phyloP scores from a whole-genome alignment of 2,888 invertebrate species.

The Papilio demoleus region DNA sequence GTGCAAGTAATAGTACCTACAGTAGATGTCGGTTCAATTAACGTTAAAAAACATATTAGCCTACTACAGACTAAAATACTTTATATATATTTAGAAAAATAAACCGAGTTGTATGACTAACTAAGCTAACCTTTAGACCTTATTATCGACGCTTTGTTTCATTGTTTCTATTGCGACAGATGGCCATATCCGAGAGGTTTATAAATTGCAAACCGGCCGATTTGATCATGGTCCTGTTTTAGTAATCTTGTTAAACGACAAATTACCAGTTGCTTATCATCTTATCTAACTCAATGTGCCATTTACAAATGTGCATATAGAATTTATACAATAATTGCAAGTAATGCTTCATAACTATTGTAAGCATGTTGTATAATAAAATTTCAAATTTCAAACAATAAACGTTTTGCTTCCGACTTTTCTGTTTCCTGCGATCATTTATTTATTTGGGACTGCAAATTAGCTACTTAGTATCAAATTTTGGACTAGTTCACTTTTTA shows the following conservation, averaged over 20 bases:
- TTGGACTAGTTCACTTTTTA: too few relatives aligned
- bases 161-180: constrained; percentile 1
- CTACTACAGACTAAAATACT: background rate
- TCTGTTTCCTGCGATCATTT: too few relatives aligned
- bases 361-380: background rate
- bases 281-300: background rate
- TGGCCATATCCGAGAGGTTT: constrained; percentile 4
- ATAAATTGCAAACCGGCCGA: constrained; percentile 26
- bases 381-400: background rate
- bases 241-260: constrained; percentile 23
- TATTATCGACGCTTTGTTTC: constrained; percentile 15
- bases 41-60: background rate
- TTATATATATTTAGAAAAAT: background rate
- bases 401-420: too few relatives aligned
- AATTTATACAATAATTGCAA: background rate
- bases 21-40: background rate
- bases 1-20: background rate
- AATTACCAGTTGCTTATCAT: constrained; percentile 3
- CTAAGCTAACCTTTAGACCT: background rate
- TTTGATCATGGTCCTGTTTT: constrained; percentile 8
- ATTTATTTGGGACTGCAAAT: too few relatives aligned
- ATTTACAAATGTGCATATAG: background rate
- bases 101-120: background rate
- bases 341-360: background rate
- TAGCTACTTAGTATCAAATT: too few relatives aligned